Base-by-base conservation (phyloP, 92 coral and sea anemone genomes). In the Palythoa grandiflora region DNA sequence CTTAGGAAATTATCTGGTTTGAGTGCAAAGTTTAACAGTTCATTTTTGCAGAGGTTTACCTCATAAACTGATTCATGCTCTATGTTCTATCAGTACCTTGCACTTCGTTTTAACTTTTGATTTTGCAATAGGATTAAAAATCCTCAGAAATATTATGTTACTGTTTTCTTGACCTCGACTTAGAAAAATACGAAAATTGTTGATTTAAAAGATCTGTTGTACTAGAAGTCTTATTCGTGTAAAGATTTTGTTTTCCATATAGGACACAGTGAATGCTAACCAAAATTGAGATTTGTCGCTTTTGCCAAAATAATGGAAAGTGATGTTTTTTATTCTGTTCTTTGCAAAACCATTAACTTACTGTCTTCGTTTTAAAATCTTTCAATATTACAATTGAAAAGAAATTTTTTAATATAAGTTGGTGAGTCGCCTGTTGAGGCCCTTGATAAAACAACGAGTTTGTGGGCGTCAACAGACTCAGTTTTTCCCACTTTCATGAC, bases 21-120 rank as follows among this genome's bases (percentile, higher is more conserved):
- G 55, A 52, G 61, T 63, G 85, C 59, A 80, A 80, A 80, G 75
- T 81, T 66, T 65, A 81, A 40, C 86, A 66, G 20, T 21, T 81
- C 59, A 48, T 20, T 12, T 20, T 81, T 19, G 38, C 17, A 10
- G 59, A 15, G 6, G 59, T 11, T 6, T 37, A 35, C 81, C 38
- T 50, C 60, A 75, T 37, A 48, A 44, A 19, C 20, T 15, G 40
- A 50, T 28, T 12, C 28, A 44, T n/a, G 5, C 5, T 13, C 55
- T 17, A 47, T 37, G 52, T 40, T 40, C 20, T 52, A 44, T 44
- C 21, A 55, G 12, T 28, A 2, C 68, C 37, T 54, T 78, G 70
- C 11, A 52, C 15, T 51, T 19, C 9, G 54, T 38, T 73, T 14
- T 13, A 39, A 38, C 13, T 73, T 39, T 44, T 12, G 47, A 39